Evolutionary conservation across 2,797 vertebrate species (phyloP).

Genomic region (Ctenopoma multispine): DNA sequence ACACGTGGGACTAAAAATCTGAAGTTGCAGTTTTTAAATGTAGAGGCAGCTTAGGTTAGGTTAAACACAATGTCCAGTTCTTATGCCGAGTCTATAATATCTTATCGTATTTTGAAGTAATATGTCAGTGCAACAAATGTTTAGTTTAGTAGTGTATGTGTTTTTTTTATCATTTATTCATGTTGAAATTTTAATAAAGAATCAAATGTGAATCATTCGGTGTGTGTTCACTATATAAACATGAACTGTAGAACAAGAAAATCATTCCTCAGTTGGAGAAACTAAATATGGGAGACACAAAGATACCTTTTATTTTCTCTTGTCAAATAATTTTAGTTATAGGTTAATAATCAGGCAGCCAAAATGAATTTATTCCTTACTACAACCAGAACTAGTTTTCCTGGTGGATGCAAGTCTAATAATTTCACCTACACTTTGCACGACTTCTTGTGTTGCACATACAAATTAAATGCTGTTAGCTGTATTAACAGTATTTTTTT

Average conservation of each 20-base stretch:
- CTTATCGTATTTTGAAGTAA: neutral
- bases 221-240: neutral
- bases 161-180: constrained; percentile 23
- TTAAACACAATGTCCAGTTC: neutral
- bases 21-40: neutral
- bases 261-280: neutral
- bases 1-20: neutral
- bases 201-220: neutral
- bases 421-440: no score
- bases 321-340: neutral
- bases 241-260: no score
- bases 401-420: neutral
- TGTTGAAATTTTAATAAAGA: constrained; percentile 48
- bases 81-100: neutral
- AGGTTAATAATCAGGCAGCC: neutral
- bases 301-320: neutral
- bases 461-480: no score
- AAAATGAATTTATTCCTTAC: neutral
- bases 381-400: neutral
- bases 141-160: neutral
- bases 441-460: no score
- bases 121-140: no score
- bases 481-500: no score
- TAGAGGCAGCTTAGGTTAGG: neutral
- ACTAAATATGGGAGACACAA: neutral